Base-by-base conservation (phyloP, 2,797 vertebrate genomes). In the Leucoraja ocellata region DNA sequence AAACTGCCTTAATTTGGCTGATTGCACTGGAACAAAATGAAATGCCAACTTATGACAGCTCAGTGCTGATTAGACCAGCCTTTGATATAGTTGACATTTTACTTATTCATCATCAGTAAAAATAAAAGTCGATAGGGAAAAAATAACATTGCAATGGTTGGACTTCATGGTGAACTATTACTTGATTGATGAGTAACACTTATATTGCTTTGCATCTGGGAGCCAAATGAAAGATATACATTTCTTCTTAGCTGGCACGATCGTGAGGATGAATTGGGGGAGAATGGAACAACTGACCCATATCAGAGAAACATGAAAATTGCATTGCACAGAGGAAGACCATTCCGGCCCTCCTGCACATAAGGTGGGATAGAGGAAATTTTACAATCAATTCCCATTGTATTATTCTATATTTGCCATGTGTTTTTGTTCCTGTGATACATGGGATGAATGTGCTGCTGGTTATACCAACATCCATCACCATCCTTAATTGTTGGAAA, bases 61-160 rank as follows among this genome's bases (percentile, higher is more conserved):
- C n/a, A 88, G 84, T 2, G 0, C 61, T 10, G 84, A 88, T 65
- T 88, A 88, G 61, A 65, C 14, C 13, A 88, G 58, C n/a, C 1
- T 36, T 18, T 16, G 18, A n/a, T 18, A 65, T 65, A 65, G 61
- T 68, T 88, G n/a, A 88, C 63, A 86, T 86, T 68, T 68, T 65
- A 46, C 65, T 88, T 88, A 88, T 65, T 65, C 84, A 88, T 68
- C 32, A 32, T 68, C 61, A 68, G 84, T 65, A 88, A 68, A 23
- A 88, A 88, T 68, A 88, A 86, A 86, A 86, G 58, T 86, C 83
- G n/a, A n/a, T n/a, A 86, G 58, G n/a, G 46, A 46, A 86, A n/a
- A 65, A 68, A 88, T 63, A 86, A 86, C 32, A 88, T 65, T 88
- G 61, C 63, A 68, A 16, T 65, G 21, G 61, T 61, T 88, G 63